Conservation (phyloP, 2,797 vertebrate species). For the Aulostomus chinensis region DNA sequence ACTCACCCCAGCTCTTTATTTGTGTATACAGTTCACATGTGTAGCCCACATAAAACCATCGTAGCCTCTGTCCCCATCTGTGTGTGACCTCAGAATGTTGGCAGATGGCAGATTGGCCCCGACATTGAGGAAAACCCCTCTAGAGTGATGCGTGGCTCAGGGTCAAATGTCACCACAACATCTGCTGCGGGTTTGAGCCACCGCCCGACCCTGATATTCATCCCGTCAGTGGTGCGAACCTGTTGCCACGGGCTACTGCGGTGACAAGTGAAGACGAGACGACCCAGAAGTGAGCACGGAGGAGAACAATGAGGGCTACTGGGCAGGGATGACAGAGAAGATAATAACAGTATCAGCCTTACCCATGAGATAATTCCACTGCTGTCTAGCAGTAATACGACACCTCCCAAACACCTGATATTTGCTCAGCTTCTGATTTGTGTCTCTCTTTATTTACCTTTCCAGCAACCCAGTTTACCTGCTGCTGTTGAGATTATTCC, state of each 20-base stretch:
- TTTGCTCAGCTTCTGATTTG: slow-evolving; percentile 77
- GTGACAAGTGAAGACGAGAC: slow-evolving; percentile 51
- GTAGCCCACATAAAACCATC: slow-evolving; percentile 41
- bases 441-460: slow-evolving; percentile 67
- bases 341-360: slow-evolving; percentile 72
- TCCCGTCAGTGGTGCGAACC: slow-evolving; percentile 61
- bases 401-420: slow-evolving; percentile 66
- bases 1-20: slow-evolving; percentile 38
- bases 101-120: slow-evolving; percentile 91
- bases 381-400: slow-evolving; percentile 66
- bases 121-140: slow-evolving; percentile 81
- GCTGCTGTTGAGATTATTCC: slow-evolving; percentile 61
- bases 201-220: slow-evolving; percentile 46
- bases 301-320: slow-evolving; percentile 59
- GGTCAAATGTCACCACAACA: slow-evolving; percentile 92
- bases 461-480: slow-evolving; percentile 60
- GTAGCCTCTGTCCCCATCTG: slow-evolving; percentile 46
- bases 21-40: slow-evolving; percentile 64
- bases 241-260: slow-evolving; percentile 81
- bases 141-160: slow-evolving; percentile 81
- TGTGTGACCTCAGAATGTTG: slow-evolving; percentile 69
- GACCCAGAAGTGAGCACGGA: slow-evolving; percentile 28
- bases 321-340: slow-evolving; percentile 58
- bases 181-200: slow-evolving; percentile 83
- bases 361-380: slow-evolving; percentile 55